Base-by-base conservation (phyloP, 2,888 invertebrate genomes). In the Drosophila demipolita region DNA sequence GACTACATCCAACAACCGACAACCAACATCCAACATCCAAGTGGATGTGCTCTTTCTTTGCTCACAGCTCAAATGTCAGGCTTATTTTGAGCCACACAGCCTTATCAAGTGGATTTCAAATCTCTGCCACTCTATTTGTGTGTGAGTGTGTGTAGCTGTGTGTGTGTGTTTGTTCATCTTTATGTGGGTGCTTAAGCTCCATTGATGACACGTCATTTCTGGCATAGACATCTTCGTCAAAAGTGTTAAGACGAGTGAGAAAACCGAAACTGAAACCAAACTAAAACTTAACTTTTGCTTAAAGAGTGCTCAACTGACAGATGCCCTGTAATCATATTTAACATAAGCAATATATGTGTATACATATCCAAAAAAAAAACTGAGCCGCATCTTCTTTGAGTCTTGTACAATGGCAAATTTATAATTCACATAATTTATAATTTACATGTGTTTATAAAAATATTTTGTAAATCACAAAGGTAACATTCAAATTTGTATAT, bases 181-280 rank as follows among this genome's bases (percentile, higher is more conserved):
- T 78, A 78, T 86, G 87, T 87, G 87, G 87, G 87, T 76, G 87
- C 72, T 74, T 83, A 89, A 87, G 84, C 89, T 72, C 68, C 85
- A 83, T 78, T 87, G 86, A 87, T 87, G 87, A 90, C 90, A 87
- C 87, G 87, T 87, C 87, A 90, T 62, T 88, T 81, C 75, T 87
- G 79, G 80, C 89, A 85, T 63, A 85, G 83, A 83, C 83, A 86
- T 87, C 84, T 88, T 90, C 83, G 87, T 87, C 90, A 89, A 83
- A 70, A 65, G 89, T 87, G 90, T 87, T 83, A 84, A 83, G 89
- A 80, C 80, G 84, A 83, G 83, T 86, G 82, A 82, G 82, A 79
- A 75, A 81, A 77, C 66, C 35, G 63, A 79, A 63, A 62, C 71
- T 48, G 60, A 65, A 75, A 60, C 26, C 26, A 73, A 76, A 73